phyloP scores from a whole-genome alignment of 2,113 vertebrate genomes.

The Anthoscopus minutus region DNA sequence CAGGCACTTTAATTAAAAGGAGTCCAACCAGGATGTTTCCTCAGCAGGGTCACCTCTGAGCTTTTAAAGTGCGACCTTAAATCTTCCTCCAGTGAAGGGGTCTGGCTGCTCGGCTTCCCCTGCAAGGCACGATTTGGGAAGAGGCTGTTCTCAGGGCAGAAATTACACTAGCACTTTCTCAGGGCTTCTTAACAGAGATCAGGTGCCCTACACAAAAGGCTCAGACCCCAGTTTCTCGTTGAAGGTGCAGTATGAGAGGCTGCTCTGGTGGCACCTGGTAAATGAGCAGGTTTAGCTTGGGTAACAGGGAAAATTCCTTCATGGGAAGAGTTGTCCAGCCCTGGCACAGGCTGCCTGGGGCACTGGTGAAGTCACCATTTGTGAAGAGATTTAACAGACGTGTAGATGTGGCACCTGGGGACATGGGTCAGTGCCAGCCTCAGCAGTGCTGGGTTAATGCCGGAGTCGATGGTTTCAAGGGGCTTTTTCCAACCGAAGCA shows the following conservation, averaged over 20 bases:
- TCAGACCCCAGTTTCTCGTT: neutral
- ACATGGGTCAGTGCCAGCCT: neutral
- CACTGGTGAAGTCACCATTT: neutral
- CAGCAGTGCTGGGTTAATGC: neutral
- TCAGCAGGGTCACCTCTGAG: neutral
- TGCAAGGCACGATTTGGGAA: neutral
- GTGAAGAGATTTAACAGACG: too few species aligned
- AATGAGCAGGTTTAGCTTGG: neutral
- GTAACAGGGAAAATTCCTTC: neutral
- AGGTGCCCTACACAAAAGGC: too few species aligned
- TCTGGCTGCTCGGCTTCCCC: neutral
- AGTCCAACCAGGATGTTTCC: neutral
- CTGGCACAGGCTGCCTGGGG: neutral
- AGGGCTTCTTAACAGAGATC: too few species aligned
- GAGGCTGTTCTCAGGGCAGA: neutral
- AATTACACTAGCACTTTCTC: accelerated
- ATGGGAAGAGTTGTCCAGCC: too few species aligned
- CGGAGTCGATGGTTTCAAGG: neutral
- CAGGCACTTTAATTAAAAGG: neutral
- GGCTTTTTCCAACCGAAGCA: neutral
- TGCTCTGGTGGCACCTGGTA: neutral
- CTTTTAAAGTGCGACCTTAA: neutral
- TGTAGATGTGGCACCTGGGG: neutral
- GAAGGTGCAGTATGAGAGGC: neutral
- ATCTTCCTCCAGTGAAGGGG: accelerated